phyloP scores from a whole-genome alignment of 2,888 invertebrate genomes.

The Ormyrus rosae region DNA sequence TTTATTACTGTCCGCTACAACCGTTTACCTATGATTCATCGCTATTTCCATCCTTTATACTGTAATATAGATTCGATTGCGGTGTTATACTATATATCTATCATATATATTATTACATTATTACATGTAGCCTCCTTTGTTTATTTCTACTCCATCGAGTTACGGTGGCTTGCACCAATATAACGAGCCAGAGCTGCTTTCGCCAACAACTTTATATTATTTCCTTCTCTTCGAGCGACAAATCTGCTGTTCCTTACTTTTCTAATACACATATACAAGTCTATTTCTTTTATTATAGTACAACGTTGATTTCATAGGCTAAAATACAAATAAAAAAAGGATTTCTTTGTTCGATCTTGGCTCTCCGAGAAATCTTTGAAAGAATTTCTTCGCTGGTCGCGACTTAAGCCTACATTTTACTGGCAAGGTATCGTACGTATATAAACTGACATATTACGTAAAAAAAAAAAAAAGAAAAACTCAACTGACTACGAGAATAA shows the following conservation, averaged over 20 bases:
- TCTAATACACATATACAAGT: no score
- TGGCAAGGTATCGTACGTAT: constrained; percentile 67
- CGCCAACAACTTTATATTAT: constrained; percentile 17
- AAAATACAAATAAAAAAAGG: constrained; percentile 16
- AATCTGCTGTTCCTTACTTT: neutral
- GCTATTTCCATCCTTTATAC: constrained; percentile 46
- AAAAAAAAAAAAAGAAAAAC: constrained; percentile 56
- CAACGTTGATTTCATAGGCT: constrained; percentile 30
- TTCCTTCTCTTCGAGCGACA: constrained; percentile 2
- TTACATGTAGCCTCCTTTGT: constrained; percentile 48
- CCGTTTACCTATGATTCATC: constrained; percentile 43
- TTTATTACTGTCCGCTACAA: constrained; percentile 55
- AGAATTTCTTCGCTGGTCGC: constrained; percentile 17
- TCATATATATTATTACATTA: constrained; percentile 25
- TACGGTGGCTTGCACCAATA: constrained; percentile 30
- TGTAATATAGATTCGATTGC: constrained; percentile 46
- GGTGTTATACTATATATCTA: constrained; percentile 12
- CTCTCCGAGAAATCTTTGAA: constrained; percentile 30
- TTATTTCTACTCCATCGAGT: constrained; percentile 12
- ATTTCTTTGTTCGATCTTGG: constrained; percentile 46
- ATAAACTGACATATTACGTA: constrained; percentile 57
- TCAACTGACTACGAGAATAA: constrained; percentile 64
- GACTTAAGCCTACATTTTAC: constrained; percentile 56
- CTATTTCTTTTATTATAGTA: constrained; percentile 18
- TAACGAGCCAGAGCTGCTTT: constrained; percentile 33